Conservation (phyloP, 2,797 vertebrate species). For the Silurus aristotelis region DNA sequence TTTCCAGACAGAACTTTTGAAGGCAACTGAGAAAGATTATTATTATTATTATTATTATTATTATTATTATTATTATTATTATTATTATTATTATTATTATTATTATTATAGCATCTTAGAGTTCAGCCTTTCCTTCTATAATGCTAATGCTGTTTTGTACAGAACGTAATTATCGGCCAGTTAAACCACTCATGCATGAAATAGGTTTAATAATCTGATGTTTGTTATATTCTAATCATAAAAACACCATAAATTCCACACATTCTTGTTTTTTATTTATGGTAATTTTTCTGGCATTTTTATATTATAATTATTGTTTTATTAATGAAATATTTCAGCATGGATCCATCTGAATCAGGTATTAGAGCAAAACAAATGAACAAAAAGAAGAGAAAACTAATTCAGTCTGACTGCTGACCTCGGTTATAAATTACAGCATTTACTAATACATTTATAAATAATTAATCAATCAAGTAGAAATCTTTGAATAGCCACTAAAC, state of each 20-base stretch:
- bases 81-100: too few relatives aligned
- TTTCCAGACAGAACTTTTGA: not conserved
- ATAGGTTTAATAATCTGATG: not conserved
- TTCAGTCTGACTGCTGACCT: too few relatives aligned
- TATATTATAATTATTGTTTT: not conserved
- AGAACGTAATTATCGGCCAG: not conserved
- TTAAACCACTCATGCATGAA: constrained; percentile 1
- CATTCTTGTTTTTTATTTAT: not conserved
- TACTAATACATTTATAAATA: too few relatives aligned
- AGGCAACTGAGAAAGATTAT: not conserved
- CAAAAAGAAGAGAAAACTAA: too few relatives aligned
- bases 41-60: not conserved
- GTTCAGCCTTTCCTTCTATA: not conserved
- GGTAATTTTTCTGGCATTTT: too few relatives aligned
- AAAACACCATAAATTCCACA: not conserved
- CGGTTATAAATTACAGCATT: too few relatives aligned
- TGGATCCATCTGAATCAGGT: too few relatives aligned
- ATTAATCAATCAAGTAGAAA: too few relatives aligned
- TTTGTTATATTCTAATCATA: not conserved
- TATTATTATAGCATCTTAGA: not conserved
- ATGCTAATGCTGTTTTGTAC: not conserved
- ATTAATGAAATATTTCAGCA: too few relatives aligned
- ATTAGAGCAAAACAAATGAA: too few relatives aligned
- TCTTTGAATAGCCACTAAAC: too few relatives aligned
- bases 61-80: not conserved